Evolutionary conservation across 2,888 invertebrate genomes (phyloP), one percentile per base, ranked within the genome.

Genomic region (Macaria liturata): DNA sequence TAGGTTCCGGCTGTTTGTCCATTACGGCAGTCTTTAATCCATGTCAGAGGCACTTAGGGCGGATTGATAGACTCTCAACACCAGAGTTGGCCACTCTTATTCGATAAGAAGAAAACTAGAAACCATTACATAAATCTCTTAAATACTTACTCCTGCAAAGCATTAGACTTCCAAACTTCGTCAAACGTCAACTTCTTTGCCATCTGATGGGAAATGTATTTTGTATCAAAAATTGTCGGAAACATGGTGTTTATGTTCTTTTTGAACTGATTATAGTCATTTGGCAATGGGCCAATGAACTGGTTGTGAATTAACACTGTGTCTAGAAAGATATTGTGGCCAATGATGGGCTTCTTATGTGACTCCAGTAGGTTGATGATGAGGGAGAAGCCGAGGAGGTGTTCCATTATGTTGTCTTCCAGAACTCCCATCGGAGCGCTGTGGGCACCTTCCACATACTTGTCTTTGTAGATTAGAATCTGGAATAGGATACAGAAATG

Each of bases 261-360:
- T 80, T 97, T 97, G 75, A 96, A 97, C 5, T 80, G 77, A 0
- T 73, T 74, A 75, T 95, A 96, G 32, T 88, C 93, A 8, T 93
- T 84, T 37, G 97, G 97, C 51, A 97, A 77, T 0, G 94, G 93
- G 49, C 93, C 92, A 70, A 95, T 93, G 77, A 97, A 97, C 75
- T 95, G 95, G 69, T 95, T 94, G 72, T 95, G 94, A 56, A 96
- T 81, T 32, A 96, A 88, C 69, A 97, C 77, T 0, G 95, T 81
- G 80, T 97, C 97, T 62, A 95, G 81, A 54, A 95, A 90, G 61
- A 94, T 78, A 79, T 97, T 97, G 78, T 97, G 97, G 0, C 96
- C 96, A 32, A 97, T 84, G 31, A 97, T 84, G 3, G 96, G 96
- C 85, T 95, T 96, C 65, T 93, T 91, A 4, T 92, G 78, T 1